Conservation (phyloP, 2,797 vertebrate species). For the Pseudopleuronectes americanus region DNA sequence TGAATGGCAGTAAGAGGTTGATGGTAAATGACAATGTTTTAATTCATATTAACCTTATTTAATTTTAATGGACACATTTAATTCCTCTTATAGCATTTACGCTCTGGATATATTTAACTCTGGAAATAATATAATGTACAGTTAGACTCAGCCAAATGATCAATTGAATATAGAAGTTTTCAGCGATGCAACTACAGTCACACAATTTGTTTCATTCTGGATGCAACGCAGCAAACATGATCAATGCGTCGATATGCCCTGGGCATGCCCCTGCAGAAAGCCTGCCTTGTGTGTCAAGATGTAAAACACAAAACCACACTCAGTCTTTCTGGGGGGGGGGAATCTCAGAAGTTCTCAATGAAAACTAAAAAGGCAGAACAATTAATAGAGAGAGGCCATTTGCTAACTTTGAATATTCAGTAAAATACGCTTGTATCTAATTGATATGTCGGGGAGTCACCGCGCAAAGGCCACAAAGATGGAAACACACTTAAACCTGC, state of each 20-base stretch:
- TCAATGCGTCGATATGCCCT: constrained; percentile 10
- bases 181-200: constrained; percentile 1
- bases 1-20: not conserved
- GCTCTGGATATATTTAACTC: not conserved
- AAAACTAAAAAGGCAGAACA: not conserved
- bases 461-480: too few species aligned
- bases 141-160: not conserved
- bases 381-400: not conserved
- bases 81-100: not conserved
- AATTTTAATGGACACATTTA: not conserved
- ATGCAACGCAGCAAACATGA: constrained; percentile 29
- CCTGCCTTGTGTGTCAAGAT: constrained; percentile 24
- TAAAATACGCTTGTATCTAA: not conserved
- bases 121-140: not conserved
- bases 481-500: not conserved
- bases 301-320: constrained; percentile 19
- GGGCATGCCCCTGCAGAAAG: constrained; percentile 37
- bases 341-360: not conserved
- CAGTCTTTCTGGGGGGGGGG: not conserved
- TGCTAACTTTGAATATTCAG: not conserved
- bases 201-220: not conserved
- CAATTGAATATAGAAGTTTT: not conserved
- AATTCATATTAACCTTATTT: not conserved
- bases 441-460: not conserved
- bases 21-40: not conserved